Evolutionary conservation across 2,888 invertebrate species (phyloP).

Genomic region (Resseliella maxima): DNA sequence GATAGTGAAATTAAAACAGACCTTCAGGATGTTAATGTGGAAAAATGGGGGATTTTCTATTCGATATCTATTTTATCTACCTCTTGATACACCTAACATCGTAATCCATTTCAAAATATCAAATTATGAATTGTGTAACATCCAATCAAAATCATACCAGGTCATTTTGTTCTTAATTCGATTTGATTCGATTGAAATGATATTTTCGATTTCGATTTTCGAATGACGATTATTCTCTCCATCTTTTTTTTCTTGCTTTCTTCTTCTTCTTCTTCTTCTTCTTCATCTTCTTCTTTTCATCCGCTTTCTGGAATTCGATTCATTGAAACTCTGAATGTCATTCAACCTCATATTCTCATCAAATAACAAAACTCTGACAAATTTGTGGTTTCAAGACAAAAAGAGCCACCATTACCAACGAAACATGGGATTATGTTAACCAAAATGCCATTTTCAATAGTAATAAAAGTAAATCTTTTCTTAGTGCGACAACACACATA

Average conservation of each 20-base stretch:
- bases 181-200: constrained; percentile 18
- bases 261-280: too few relatives aligned
- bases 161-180: background rate
- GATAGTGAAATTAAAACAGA: constrained; percentile 17
- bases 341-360: too few relatives aligned
- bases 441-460: background rate
- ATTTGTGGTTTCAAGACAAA: too few relatives aligned
- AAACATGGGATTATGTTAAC: too few relatives aligned
- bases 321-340: too few relatives aligned
- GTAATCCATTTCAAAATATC: background rate
- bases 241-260: too few relatives aligned
- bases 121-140: background rate
- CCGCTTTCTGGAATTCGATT: too few relatives aligned
- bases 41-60: background rate
- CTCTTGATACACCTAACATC: too few relatives aligned
- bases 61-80: background rate
- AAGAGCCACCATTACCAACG: too few relatives aligned
- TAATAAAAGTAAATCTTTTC: background rate
- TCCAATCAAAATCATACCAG: constrained; percentile 19
- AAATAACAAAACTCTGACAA: too few relatives aligned
- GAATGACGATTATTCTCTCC: too few relatives aligned
- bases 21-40: background rate
- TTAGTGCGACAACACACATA: background rate
- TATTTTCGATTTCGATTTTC: background rate
- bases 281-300: too few relatives aligned